Evolutionary conservation across 1,140 invertebrate species (phyloP).

Genomic region (Mactra quadrangularis): DNA sequence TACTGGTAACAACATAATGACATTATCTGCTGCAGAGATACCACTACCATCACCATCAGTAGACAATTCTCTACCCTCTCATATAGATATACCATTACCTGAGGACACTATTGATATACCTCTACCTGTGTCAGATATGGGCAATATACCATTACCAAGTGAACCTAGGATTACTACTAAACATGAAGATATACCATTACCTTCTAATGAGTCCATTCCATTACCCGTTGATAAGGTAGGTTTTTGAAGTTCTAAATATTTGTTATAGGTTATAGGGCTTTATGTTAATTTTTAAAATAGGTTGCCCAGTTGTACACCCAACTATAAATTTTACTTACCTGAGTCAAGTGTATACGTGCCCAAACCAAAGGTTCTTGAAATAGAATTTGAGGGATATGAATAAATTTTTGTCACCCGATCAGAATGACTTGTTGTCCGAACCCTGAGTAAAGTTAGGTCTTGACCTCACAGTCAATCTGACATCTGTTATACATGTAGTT

Average conservation of each 20-base stretch:
- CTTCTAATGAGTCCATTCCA: constrained; percentile 35
- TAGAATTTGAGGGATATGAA: no score
- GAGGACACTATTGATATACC: constrained; percentile 25
- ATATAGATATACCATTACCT: constrained; percentile 45
- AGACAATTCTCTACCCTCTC: neutral
- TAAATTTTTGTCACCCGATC: no score
- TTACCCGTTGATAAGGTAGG: constrained; percentile 48
- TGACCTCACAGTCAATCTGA: no score
- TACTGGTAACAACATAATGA: constrained; percentile 11
- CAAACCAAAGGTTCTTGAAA: no score
- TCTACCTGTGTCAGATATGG: constrained; percentile 33
- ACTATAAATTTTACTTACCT: no score
- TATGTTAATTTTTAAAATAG: no score
- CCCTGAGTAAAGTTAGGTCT: no score
- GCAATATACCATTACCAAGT: constrained; percentile 45
- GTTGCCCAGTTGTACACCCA: no score
- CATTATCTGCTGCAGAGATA: neutral
- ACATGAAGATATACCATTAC: constrained; percentile 52
- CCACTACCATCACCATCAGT: neutral
- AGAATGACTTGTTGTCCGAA: no score
- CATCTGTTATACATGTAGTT: no score
- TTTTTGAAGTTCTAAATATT: neutral
- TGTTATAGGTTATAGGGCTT: neutral
- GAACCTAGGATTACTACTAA: neutral
- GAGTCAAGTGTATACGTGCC: no score